These are phyloP conservation scores for Tipula vernalis DNA, from an alignment of 2,888 invertebrate species.

Conservation along the genomic window DNA sequence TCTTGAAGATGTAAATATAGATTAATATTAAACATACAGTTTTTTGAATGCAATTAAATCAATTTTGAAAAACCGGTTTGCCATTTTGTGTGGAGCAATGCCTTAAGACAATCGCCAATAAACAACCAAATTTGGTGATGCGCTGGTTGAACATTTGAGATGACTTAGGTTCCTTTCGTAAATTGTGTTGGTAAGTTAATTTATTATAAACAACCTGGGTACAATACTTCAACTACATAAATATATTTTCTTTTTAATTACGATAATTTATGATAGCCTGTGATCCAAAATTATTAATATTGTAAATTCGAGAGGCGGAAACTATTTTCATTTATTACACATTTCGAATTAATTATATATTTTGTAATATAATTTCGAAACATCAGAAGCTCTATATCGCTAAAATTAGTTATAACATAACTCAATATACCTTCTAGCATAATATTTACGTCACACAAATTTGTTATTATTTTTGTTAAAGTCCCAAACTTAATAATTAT, in stretches of 20 bases:
- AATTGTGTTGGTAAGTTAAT: no score
- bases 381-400: not conserved
- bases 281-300: not conserved
- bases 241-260: not conserved
- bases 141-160: no score
- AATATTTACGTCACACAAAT: not conserved
- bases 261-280: not conserved
- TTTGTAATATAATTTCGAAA: not conserved
- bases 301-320: not conserved
- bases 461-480: not conserved
- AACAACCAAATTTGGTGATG: no score
- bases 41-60: no score
- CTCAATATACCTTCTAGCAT: not conserved
- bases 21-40: no score
- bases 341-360: not conserved
- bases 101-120: no score
- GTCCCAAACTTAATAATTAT: not conserved
- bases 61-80: no score
- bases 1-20: no score
- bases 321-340: not conserved
- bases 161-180: no score
- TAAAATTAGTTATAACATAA: not conserved
- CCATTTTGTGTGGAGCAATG: no score
- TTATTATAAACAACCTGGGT: no score
- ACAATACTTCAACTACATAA: not conserved